Conservation (phyloP, 2,888 invertebrate genomes). For the Dyspetes luteomarginatus region DNA sequence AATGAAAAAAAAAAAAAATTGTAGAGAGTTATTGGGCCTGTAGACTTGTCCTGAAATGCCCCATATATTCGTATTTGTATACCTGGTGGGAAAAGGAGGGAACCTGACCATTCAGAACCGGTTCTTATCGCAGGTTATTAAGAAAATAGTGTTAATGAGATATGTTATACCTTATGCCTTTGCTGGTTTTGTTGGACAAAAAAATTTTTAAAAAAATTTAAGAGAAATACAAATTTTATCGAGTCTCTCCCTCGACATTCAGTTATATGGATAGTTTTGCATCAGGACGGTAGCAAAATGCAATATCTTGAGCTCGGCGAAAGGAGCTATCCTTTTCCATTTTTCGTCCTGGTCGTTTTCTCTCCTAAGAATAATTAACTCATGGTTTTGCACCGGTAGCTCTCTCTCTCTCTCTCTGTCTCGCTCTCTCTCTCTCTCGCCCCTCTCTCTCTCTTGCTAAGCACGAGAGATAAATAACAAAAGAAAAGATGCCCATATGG, state of each 20-base stretch:
- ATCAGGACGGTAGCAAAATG: slow-evolving; percentile 35
- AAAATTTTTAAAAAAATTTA: neutral
- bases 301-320: slow-evolving; percentile 22
- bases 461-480: slow-evolving; percentile 32
- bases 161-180: slow-evolving; percentile 67
- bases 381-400: slow-evolving; percentile 75
- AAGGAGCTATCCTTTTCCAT: slow-evolving; percentile 28
- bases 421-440: neutral
- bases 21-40: no score
- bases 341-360: slow-evolving; percentile 69
- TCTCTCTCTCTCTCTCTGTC: slow-evolving; percentile 22
- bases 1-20: no score
- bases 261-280: slow-evolving; percentile 31
- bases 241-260: slow-evolving; percentile 27
- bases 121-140: slow-evolving; percentile 74
- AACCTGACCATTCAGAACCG: slow-evolving; percentile 62
- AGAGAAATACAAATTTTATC: slow-evolving; percentile 40
- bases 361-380: slow-evolving; percentile 77
- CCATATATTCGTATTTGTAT: no score
- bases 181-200: slow-evolving; percentile 15
- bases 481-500: slow-evolving; percentile 25
- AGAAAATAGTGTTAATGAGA: slow-evolving; percentile 75
- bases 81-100: slow-evolving; percentile 27
- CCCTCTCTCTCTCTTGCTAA: neutral
- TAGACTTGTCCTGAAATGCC: no score